These are phyloP conservation scores for Pedionomus torquatus DNA, from an alignment of 2,113 vertebrate genomes.

Conservation along the genomic window DNA sequence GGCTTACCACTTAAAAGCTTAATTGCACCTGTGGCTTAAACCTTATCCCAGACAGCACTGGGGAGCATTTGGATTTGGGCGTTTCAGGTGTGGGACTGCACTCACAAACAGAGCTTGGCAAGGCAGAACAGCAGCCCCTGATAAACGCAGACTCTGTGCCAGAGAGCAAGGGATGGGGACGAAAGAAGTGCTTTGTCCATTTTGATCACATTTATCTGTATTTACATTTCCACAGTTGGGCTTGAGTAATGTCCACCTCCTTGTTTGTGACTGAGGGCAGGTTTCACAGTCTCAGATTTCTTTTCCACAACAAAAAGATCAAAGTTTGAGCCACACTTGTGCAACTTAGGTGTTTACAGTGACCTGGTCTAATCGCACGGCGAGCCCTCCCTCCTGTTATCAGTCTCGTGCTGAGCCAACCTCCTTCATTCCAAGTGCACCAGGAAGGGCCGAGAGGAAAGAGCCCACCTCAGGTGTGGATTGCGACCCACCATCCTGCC, in stretches of 20 bases:
- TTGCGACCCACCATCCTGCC: not conserved
- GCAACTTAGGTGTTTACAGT: slow-evolving; percentile 68
- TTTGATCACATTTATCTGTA: slow-evolving; percentile 23
- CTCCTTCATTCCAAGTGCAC: slow-evolving; percentile 26
- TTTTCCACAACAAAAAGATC: slow-evolving; percentile 70
- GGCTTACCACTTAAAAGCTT: slow-evolving; percentile 59
- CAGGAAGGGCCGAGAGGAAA: not conserved
- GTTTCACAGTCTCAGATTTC: slow-evolving; percentile 50
- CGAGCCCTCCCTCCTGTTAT: slow-evolving; percentile 30
- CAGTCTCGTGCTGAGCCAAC: not conserved
- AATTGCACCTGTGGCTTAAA: slow-evolving; percentile 66
- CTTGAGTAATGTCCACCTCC: slow-evolving; percentile 47
- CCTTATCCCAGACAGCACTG: slow-evolving; percentile 42
- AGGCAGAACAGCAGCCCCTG: not conserved
- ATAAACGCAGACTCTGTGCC: not conserved
- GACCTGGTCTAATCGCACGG: slow-evolving; percentile 41
- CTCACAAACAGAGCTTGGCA: not conserved
- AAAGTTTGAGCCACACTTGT: slow-evolving; percentile 68
- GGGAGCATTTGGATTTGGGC: slow-evolving; percentile 42
- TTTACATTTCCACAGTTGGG: slow-evolving; percentile 17
- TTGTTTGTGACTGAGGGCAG: slow-evolving; percentile 50
- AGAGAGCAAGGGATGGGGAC: not conserved
- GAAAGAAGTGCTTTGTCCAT: not conserved
- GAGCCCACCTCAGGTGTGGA: not conserved
- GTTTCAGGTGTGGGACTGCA: slow-evolving; percentile 31